Conservation (phyloP, 2,113 vertebrate species). For the Xiphophorus maculatus region DNA sequence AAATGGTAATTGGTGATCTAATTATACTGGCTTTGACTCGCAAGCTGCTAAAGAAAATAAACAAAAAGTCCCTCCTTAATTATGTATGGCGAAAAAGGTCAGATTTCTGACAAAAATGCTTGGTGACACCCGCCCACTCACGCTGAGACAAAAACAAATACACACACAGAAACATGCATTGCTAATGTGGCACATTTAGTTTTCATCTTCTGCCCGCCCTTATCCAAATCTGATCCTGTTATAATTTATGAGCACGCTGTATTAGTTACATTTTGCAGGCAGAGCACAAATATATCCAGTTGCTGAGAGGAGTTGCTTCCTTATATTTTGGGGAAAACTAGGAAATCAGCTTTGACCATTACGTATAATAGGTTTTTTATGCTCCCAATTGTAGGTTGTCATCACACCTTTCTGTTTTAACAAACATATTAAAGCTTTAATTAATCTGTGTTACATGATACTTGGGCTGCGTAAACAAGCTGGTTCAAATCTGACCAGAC, state of each 20-base stretch:
- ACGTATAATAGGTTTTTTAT: not conserved
- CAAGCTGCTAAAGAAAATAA: constrained; percentile 82
- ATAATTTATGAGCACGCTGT: constrained; percentile 47
- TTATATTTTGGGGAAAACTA: not conserved
- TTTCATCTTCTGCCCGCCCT: constrained; percentile 37
- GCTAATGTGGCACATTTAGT: constrained; percentile 66
- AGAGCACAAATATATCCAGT: not conserved
- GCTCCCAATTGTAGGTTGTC: not conserved
- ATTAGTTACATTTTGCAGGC: not conserved
- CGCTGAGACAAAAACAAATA: constrained; percentile 35
- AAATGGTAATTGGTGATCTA: constrained; percentile 86
- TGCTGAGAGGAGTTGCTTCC: not conserved
- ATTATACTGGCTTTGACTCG: constrained; percentile 84
- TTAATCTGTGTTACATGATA: not conserved
- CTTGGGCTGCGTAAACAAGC: not conserved
- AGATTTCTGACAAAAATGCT: constrained; percentile 83
- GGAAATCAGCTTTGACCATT: not conserved
- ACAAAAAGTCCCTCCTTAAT: constrained; percentile 82
- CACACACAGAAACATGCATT: constrained; percentile 36
- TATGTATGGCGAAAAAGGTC: constrained; percentile 82
- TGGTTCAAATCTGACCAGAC: too few relatives aligned
- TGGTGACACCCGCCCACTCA: constrained; percentile 73
- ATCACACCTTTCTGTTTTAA: not conserved
- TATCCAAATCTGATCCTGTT: constrained; percentile 49
- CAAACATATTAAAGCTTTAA: not conserved